Evolutionary conservation across 2,113 vertebrate species (phyloP).

Genomic region (Microtus richardsoni): DNA sequence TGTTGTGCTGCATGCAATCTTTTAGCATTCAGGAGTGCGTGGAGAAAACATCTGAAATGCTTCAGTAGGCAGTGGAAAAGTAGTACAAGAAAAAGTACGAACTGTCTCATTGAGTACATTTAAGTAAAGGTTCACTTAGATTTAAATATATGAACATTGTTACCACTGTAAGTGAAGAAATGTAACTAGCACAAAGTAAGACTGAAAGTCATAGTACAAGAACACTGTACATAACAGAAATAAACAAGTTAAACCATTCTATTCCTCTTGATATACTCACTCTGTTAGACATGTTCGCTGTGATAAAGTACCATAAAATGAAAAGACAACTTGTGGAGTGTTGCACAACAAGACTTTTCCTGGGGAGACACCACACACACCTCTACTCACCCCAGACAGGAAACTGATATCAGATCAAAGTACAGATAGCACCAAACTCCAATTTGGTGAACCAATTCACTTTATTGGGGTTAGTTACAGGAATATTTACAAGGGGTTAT

Average conservation of each 20-base stretch:
- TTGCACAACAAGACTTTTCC: neutral
- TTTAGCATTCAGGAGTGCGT: conserved; percentile 21
- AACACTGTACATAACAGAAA: neutral
- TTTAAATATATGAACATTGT: neutral
- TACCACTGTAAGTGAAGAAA: neutral
- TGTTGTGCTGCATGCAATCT: neutral
- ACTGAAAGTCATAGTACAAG: neutral
- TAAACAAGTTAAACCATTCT: neutral
- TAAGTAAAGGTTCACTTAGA: neutral
- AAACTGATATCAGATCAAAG: neutral
- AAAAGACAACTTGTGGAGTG: neutral
- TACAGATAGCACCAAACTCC: neutral
- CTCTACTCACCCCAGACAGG: neutral
- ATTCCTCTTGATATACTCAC: neutral
- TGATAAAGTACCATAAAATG: neutral
- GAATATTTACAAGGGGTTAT: neutral
- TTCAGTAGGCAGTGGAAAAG: neutral
- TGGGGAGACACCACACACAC: neutral
- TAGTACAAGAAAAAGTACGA: neutral
- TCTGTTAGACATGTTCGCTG: neutral
- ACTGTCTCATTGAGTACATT: neutral
- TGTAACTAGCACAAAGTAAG: neutral
- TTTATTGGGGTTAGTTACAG: neutral
- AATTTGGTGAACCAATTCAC: neutral
- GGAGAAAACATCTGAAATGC: neutral